A percentile compares a stretch with the other conserved stretches of the same genome.
phyloP scores from a whole-genome alignment of 2,113 vertebrate species.

The Numenius arquata region DNA sequence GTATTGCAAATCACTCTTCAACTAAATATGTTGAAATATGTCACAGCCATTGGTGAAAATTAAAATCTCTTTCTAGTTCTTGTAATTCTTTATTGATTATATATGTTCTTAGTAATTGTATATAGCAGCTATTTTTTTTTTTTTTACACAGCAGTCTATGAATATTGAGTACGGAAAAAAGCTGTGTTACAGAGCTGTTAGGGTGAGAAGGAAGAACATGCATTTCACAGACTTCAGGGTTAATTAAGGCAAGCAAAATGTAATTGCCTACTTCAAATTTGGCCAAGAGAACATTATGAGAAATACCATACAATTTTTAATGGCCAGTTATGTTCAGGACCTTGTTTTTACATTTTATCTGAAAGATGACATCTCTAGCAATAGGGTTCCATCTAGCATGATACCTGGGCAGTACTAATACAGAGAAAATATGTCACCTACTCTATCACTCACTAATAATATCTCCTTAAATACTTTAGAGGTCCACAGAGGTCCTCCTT shows the following conservation, averaged over 20 bases:
- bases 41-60: not conserved
- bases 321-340: not conserved
- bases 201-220: not conserved
- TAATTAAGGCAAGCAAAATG: constrained; percentile 15
- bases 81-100: not conserved
- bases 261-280: not conserved
- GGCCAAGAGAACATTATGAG: not conserved
- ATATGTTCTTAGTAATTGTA: not conserved
- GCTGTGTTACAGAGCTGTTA: not conserved
- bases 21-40: not conserved
- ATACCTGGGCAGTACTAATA: not conserved
- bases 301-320: not conserved
- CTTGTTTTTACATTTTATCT: not conserved
- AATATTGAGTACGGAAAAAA: not conserved
- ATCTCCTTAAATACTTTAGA: not conserved
- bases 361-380: not conserved
- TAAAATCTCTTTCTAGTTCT: not conserved
- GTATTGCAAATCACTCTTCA: not conserved
- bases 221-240: not conserved
- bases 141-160: not conserved
- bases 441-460: not conserved
- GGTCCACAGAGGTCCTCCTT: not conserved
- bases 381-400: not conserved
- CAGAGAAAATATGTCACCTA: not conserved
- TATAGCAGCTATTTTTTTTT: not conserved